Evolutionary conservation across 1,140 invertebrate species (phyloP).

Genomic region (Ectropis grisescens): DNA sequence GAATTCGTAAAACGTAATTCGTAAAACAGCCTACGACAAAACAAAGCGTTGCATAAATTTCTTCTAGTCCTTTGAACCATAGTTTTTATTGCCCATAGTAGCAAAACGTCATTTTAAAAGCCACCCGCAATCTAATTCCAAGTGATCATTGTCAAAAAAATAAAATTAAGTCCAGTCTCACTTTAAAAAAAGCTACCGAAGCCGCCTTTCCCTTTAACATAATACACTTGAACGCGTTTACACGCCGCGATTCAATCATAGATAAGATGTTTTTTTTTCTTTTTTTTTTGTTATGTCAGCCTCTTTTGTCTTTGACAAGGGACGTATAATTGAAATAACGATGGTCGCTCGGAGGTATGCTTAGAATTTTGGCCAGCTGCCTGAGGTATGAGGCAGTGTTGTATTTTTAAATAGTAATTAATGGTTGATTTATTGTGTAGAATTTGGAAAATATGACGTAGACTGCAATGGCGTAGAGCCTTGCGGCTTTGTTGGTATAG

Average conservation of each 20-base stretch:
- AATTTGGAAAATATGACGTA: too few relatives aligned
- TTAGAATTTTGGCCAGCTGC: slow-evolving; percentile 64
- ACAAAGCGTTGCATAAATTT: too few relatives aligned
- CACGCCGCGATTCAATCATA: slow-evolving; percentile 66
- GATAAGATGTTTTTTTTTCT: slow-evolving; percentile 47
- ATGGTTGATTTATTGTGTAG: too few relatives aligned
- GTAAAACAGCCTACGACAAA: too few relatives aligned
- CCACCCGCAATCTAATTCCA: slow-evolving; percentile 7
- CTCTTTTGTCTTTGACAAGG: slow-evolving; percentile 67
- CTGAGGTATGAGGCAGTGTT: slow-evolving; percentile 27
- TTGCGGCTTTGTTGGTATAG: too few relatives aligned
- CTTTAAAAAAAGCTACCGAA: slow-evolving; percentile 49
- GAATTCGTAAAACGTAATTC: too few relatives aligned
- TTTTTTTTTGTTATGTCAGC: slow-evolving; percentile 46
- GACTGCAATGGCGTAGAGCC: too few relatives aligned
- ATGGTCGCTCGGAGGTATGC: slow-evolving; percentile 49
- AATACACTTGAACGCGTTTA: slow-evolving; percentile 58
- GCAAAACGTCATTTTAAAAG: too few relatives aligned
- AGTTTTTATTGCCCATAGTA: too few relatives aligned
- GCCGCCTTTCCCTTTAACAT: slow-evolving; percentile 37
- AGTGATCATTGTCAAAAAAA: neutral
- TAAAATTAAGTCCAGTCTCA: neutral
- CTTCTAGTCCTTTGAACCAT: too few relatives aligned
- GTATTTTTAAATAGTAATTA: too few relatives aligned
- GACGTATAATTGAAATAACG: slow-evolving; percentile 64